Evolutionary conservation across 2,888 invertebrate species (phyloP).

Genomic region (Eupithecia subumbrata): DNA sequence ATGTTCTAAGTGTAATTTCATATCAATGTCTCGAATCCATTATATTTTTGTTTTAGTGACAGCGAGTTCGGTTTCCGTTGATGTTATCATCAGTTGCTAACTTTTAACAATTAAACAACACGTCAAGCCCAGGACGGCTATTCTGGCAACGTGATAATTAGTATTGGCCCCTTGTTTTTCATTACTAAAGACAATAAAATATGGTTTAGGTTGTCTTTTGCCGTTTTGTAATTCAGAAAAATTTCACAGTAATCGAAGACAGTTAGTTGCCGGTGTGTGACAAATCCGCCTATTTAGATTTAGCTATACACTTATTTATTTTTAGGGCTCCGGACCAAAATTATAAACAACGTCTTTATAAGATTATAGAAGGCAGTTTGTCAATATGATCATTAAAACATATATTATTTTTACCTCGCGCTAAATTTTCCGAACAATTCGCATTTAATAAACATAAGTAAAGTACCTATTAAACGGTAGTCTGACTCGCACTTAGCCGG

Average conservation of each 20-base stretch:
- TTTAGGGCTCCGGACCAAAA: constrained; percentile 26
- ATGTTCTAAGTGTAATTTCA: constrained; percentile 6
- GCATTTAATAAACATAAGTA: background rate
- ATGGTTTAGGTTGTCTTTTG: constrained; percentile 34
- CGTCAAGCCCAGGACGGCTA: background rate
- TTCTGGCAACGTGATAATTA: no score
- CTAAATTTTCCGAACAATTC: background rate
- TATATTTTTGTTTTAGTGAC: background rate
- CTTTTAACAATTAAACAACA: background rate
- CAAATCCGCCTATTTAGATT: constrained; percentile 74
- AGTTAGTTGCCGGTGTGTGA: constrained; percentile 66
- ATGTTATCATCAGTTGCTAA: background rate
- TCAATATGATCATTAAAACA: background rate
- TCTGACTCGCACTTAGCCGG: background rate
- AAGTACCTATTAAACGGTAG: background rate
- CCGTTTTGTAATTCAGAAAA: constrained; percentile 41
- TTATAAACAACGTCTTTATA: background rate
- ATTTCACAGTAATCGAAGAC: constrained; percentile 59
- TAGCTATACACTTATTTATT: constrained; percentile 57
- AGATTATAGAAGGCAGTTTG: background rate
- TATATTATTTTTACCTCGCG: background rate
- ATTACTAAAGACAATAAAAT: background rate
- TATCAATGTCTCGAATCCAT: constrained; percentile 24
- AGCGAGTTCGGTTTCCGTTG: background rate
- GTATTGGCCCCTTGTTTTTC: background rate